Percentiles rank a stretch among this genome's conserved stretches.
Conservation (phyloP, 2,113 vertebrate species). For the Rynchops niger region DNA sequence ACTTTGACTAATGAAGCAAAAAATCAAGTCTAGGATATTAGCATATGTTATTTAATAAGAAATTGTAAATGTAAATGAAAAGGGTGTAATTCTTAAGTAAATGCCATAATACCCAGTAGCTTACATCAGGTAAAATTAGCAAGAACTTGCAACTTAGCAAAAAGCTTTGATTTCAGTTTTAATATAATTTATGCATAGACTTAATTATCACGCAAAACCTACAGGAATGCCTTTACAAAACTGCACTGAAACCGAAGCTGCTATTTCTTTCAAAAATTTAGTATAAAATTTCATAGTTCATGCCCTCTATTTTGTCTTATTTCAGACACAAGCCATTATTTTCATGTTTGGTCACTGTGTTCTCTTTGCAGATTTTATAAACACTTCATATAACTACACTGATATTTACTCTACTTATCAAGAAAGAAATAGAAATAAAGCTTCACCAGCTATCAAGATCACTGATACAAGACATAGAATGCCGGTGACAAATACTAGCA, state of each 20-base stretch:
- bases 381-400: slow-evolving; percentile 70
- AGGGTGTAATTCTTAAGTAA: neutral
- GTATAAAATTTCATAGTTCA: neutral
- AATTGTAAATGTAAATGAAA: neutral
- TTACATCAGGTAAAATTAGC: neutral
- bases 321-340: neutral
- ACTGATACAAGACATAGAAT: slow-evolving; percentile 70
- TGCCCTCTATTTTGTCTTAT: neutral
- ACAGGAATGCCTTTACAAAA: neutral
- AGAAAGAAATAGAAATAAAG: slow-evolving; percentile 74
- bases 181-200: neutral
- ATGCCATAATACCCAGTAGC: neutral
- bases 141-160: neutral
- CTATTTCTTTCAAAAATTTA: neutral
- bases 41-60: neutral
- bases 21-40: neutral
- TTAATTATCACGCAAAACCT: neutral
- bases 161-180: neutral
- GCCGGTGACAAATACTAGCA: slow-evolving; percentile 57
- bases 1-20: neutral
- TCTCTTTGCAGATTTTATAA: slow-evolving; percentile 79
- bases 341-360: neutral
- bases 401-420: slow-evolving; percentile 68
- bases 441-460: slow-evolving; percentile 40
- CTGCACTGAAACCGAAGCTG: neutral